Evolutionary conservation across 2,113 vertebrate genomes (phyloP).

Genomic region (Noturus placidus): DNA sequence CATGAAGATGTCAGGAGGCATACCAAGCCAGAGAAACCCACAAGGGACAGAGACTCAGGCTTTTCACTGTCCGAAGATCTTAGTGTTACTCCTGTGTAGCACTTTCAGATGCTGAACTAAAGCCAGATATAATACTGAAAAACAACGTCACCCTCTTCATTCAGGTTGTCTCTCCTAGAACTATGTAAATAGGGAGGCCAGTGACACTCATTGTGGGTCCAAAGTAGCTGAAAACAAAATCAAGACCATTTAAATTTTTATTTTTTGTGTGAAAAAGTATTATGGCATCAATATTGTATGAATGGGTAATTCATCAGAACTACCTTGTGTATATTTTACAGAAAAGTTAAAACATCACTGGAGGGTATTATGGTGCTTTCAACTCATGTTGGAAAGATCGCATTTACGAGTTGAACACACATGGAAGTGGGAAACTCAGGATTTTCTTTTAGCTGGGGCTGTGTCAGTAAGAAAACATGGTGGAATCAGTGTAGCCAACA

Average conservation of each 20-base stretch:
- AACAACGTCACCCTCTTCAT: slow-evolving; percentile 14
- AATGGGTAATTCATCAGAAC: background rate
- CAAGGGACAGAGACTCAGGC: slow-evolving; percentile 82
- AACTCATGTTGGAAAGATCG: too few relatives aligned
- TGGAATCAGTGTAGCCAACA: too few relatives aligned
- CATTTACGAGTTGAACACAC: too few relatives aligned
- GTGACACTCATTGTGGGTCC: background rate
- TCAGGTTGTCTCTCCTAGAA: slow-evolving; percentile 3
- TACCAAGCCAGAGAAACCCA: slow-evolving; percentile 76
- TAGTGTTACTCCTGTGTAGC: slow-evolving; percentile 81
- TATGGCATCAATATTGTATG: background rate
- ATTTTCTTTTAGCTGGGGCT: too few relatives aligned
- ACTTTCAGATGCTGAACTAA: background rate
- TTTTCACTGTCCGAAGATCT: slow-evolving; percentile 83
- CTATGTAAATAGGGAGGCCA: background rate
- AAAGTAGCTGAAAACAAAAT: background rate
- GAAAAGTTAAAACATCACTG: background rate
- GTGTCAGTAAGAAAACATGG: too few relatives aligned
- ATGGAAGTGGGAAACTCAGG: too few relatives aligned
- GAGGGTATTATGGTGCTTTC: background rate
- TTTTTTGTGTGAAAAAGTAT: background rate
- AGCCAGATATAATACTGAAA: slow-evolving; percentile 39
- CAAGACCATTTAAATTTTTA: background rate
- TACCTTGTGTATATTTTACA: background rate
- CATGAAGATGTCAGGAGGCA: slow-evolving; percentile 74